phyloP scores from a whole-genome alignment of 1,140 invertebrate genomes.

The Ladona fulva region DNA sequence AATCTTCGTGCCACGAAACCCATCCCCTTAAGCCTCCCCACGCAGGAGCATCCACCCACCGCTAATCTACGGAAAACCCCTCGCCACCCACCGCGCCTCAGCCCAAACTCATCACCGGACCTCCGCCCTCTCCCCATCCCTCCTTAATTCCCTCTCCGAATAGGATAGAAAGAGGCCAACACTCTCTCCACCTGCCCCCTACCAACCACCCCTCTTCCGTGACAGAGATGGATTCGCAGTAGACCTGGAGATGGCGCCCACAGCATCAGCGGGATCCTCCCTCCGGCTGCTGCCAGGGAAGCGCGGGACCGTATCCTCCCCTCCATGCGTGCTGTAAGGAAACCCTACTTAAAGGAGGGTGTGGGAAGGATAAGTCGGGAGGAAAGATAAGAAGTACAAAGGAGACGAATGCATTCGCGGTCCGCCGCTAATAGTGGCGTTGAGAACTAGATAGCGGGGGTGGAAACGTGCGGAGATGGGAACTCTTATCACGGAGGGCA shows the following conservation, averaged over 20 bases:
- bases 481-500: too few relatives aligned
- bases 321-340: neutral
- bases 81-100: neutral
- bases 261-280: neutral
- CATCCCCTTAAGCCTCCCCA: neutral
- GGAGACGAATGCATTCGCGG: neutral
- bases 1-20: neutral
- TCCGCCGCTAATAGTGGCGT: neutral
- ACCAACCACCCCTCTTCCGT: neutral
- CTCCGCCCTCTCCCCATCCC: neutral
- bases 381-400: conserved; percentile 1
- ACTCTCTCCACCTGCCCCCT: neutral
- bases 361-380: neutral
- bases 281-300: neutral
- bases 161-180: neutral
- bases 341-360: neutral
- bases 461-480: too few relatives aligned
- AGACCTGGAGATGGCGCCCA: neutral
- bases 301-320: neutral
- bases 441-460: too few relatives aligned
- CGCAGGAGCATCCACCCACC: neutral
- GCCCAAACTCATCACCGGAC: neutral
- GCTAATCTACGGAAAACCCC: neutral
- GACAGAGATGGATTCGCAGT: neutral
- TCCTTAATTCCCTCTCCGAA: neutral